phyloP scores from a whole-genome alignment of 2,888 invertebrate species.

The Andrena minutula region DNA sequence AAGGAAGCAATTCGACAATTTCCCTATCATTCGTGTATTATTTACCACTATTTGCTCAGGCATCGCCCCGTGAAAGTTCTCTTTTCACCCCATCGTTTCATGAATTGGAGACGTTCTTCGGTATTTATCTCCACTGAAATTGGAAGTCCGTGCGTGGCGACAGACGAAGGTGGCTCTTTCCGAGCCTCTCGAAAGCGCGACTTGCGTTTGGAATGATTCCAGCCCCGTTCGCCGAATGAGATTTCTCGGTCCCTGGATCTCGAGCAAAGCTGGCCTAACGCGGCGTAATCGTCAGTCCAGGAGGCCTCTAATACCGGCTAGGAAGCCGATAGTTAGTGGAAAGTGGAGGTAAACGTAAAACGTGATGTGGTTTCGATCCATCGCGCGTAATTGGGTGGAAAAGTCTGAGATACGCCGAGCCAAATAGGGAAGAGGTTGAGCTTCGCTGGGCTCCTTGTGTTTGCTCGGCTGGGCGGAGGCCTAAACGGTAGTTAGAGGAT shows the following conservation, averaged over 20 bases:
- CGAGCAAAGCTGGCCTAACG: constrained; percentile 55
- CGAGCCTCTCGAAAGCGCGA: constrained; percentile 26
- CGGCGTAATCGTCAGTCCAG: constrained; percentile 57
- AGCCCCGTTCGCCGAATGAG: neutral
- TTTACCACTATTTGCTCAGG: constrained; percentile 52
- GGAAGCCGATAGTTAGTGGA: constrained; percentile 67
- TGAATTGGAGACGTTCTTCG: constrained; percentile 35
- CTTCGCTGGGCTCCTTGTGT: constrained; percentile 11
- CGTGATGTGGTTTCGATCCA: constrained; percentile 62
- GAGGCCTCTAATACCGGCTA: constrained; percentile 53
- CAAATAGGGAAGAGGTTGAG: constrained; percentile 20
- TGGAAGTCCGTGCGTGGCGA: constrained; percentile 57
- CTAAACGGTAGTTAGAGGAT: too few relatives aligned
- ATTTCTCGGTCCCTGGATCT: constrained; percentile 35
- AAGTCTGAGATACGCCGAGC: constrained; percentile 50
- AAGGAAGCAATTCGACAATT: constrained; percentile 23
- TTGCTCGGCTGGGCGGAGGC: neutral
- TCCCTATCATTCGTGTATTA: constrained; percentile 35
- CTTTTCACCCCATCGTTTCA: constrained; percentile 48
- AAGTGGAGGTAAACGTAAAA: constrained; percentile 70
- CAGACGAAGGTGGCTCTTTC: constrained; percentile 16
- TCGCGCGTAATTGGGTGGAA: constrained; percentile 65
- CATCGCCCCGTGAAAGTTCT: constrained; percentile 62
- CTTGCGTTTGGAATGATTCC: neutral
- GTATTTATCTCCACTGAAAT: constrained; percentile 47